Evolutionary conservation across 2,888 invertebrate species (phyloP).

Genomic region (Sipunculus nudus): DNA sequence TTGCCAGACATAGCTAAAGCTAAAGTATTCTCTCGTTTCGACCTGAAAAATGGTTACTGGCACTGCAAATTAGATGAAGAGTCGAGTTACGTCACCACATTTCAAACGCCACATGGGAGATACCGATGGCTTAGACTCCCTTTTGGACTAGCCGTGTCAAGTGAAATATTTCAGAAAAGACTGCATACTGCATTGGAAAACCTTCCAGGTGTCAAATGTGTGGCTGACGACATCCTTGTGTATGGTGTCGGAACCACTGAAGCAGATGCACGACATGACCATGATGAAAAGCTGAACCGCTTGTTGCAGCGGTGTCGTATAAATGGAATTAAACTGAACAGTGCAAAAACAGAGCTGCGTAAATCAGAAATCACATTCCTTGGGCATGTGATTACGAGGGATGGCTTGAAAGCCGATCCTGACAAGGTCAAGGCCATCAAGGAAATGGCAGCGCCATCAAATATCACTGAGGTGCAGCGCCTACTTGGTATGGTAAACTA

Average conservation of each 20-base stretch:
- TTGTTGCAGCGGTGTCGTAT: conserved; percentile 30
- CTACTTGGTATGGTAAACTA: conserved; percentile 36
- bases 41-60: conserved; percentile 34
- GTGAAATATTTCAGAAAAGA: conserved; percentile 37
- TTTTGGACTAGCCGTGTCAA: conserved; percentile 31
- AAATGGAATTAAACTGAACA: conserved; percentile 28
- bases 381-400: conserved; percentile 28
- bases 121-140: conserved; percentile 36
- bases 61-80: conserved; percentile 30
- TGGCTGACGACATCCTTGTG: conserved; percentile 34
- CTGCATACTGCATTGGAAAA: conserved; percentile 26
- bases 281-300: conserved; percentile 21
- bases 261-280: conserved; percentile 12
- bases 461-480: conserved; percentile 24
- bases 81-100: conserved; percentile 33
- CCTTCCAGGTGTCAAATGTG: conserved; percentile 28
- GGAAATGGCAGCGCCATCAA: conserved; percentile 29
- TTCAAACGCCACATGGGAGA: conserved; percentile 29
- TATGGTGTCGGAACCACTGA: too few species aligned
- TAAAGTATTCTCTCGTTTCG: conserved; percentile 29
- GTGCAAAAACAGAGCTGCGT: conserved; percentile 12
- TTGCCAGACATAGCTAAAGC: conserved; percentile 30
- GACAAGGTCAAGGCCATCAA: conserved; percentile 31
- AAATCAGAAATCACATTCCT: conserved; percentile 20
- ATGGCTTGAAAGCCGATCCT: conserved; percentile 30